Evolutionary conservation across 1,140 invertebrate genomes (phyloP).

Genomic region (Belonocnema kinseyi): DNA sequence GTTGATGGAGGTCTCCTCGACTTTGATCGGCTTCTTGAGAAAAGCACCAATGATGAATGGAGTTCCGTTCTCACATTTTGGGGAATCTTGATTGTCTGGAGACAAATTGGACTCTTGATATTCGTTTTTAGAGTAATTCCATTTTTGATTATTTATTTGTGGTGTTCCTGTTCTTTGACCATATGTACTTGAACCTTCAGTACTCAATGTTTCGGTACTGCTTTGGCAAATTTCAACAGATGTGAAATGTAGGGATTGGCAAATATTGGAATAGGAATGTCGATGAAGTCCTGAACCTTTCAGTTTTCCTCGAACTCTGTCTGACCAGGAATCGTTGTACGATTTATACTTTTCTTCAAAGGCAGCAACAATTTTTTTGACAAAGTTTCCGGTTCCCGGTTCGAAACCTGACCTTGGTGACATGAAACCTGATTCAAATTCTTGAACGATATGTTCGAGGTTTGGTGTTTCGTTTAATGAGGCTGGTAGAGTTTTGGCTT

Average conservation of each 20-base stretch:
- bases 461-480: constrained; percentile 26
- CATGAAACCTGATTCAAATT: constrained; percentile 52
- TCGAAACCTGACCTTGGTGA: constrained; percentile 36
- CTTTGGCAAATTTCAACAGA: background rate
- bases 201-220: background rate
- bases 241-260: background rate
- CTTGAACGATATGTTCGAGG: constrained; percentile 49
- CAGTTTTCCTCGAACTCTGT: background rate
- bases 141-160: background rate
- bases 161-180: too few relatives aligned
- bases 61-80: constrained; percentile 4
- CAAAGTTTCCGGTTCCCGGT: constrained; percentile 45
- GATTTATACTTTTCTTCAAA: constrained; percentile 54
- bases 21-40: constrained; percentile 58
- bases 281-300: background rate
- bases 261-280: constrained; percentile 11
- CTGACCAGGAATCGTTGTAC: background rate
- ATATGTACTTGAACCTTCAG: background rate
- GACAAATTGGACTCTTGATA: background rate
- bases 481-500: constrained; percentile 9
- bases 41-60: constrained; percentile 56
- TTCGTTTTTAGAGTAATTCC: background rate
- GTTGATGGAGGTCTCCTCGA: constrained; percentile 52
- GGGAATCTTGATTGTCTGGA: too few relatives aligned
- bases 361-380: constrained; percentile 58